Conservation (phyloP, 2,888 invertebrate genomes). For the Embidobia sp. region DNA sequence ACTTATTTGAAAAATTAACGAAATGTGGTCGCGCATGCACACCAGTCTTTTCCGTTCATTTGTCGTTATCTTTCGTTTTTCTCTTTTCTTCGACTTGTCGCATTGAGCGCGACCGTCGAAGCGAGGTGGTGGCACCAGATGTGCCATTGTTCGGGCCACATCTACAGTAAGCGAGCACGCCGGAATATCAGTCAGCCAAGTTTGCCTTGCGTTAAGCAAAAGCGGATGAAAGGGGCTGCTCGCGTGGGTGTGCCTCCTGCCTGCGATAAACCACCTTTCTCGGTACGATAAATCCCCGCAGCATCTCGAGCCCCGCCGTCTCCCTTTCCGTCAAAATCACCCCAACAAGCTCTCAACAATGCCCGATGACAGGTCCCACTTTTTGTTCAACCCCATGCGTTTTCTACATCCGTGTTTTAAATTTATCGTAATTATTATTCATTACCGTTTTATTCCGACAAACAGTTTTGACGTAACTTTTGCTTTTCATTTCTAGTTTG, state of each 20-base stretch:
- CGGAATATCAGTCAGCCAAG: conserved; percentile 58
- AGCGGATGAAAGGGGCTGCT: conserved; percentile 69
- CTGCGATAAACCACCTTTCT: conserved; percentile 72
- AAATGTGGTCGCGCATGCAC: conserved; percentile 6
- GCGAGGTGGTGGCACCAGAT: conserved; percentile 66
- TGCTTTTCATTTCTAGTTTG: too few relatives aligned
- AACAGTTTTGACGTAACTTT: too few relatives aligned
- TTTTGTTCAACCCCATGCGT: conserved; percentile 70
- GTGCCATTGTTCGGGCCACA: conserved; percentile 63
- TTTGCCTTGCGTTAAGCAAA: conserved; percentile 61
- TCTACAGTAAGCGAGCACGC: conserved; percentile 49
- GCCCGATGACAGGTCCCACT: conserved; percentile 75
- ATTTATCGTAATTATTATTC: conserved; percentile 52
- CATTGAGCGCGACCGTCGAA: conserved; percentile 64
- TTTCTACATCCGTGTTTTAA: conserved; percentile 25
- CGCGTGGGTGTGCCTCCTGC: conserved; percentile 76
- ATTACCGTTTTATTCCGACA: too few relatives aligned
- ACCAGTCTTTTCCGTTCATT: conserved; percentile 51
- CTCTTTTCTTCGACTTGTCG: conserved; percentile 63
- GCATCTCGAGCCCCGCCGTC: conserved; percentile 66
- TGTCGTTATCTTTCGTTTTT: conserved; percentile 48
- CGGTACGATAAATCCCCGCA: conserved; percentile 70
- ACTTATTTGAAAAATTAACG: conserved; percentile 20
- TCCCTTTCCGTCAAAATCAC: conserved; percentile 66
- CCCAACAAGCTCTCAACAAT: conserved; percentile 70